Percentiles rank a stretch among this genome's conserved stretches.
phyloP scores from a whole-genome alignment of 2,888 invertebrate species.

The Andrena praecox region DNA sequence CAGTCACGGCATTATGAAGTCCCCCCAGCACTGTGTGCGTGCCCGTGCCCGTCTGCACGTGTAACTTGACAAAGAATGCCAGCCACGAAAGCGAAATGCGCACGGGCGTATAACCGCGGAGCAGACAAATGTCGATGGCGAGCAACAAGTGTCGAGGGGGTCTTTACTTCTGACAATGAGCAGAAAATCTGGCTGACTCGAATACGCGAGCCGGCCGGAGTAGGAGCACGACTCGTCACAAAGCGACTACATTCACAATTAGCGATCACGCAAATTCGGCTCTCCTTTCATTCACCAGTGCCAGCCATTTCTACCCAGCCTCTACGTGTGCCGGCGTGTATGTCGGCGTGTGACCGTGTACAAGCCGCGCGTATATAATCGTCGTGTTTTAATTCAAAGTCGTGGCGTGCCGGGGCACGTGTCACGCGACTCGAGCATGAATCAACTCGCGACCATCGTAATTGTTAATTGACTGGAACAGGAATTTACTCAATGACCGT shows the following conservation, averaged over 20 bases:
- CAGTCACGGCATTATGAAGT: slow-evolving; percentile 38
- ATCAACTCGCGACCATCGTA: slow-evolving; percentile 41
- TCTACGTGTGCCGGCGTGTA: not conserved
- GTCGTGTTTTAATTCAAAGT: slow-evolving; percentile 44
- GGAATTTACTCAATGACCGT: slow-evolving; percentile 23
- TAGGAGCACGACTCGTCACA: slow-evolving; percentile 40
- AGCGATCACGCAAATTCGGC: slow-evolving; percentile 68
- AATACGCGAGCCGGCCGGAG: slow-evolving; percentile 57
- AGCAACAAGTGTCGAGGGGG: slow-evolving; percentile 74
- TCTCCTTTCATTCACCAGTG: slow-evolving; percentile 51
- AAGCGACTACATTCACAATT: slow-evolving; percentile 64
- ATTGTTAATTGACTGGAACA: slow-evolving; percentile 52
- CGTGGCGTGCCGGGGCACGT: not conserved
- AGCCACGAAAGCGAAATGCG: slow-evolving; percentile 62
- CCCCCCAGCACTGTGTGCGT: slow-evolving; percentile 3
- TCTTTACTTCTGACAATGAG: slow-evolving; percentile 74
- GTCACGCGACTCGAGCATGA: slow-evolving; percentile 54
- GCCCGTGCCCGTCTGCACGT: slow-evolving; percentile 26
- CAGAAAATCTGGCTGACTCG: slow-evolving; percentile 72
- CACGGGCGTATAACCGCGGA: slow-evolving; percentile 55
- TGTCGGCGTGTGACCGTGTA: not conserved
- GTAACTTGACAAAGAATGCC: slow-evolving; percentile 66
- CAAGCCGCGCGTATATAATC: slow-evolving; percentile 2
- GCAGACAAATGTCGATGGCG: slow-evolving; percentile 74
- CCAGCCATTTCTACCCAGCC: slow-evolving; percentile 9